A percentile compares a stretch with the other conserved stretches of the same genome.
These are phyloP conservation scores for Aphrocallistes beatrix DNA, from an alignment of 37 sponge, comb jelly and placozoan genomes.

Conservation along the genomic window DNA sequence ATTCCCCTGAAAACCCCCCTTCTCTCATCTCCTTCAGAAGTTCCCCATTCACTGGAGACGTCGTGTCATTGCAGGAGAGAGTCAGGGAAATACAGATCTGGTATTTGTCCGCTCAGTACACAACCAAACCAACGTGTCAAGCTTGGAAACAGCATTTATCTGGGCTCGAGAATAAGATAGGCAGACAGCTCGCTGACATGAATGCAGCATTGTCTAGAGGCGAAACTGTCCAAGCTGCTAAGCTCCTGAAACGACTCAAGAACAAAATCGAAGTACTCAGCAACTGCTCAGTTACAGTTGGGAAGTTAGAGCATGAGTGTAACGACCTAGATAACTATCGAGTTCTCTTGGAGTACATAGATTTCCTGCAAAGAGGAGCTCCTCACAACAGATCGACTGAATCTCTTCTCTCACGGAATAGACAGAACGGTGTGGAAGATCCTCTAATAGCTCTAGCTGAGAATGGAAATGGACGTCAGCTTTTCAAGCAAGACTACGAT, in stretches of 20 bases:
- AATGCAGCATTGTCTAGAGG: background rate
- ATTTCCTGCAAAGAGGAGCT: background rate
- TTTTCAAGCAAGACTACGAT: background rate
- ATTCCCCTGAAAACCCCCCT: background rate
- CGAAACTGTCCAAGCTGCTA: background rate
- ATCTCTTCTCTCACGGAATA: background rate
- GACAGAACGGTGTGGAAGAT: background rate
- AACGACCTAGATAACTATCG: background rate
- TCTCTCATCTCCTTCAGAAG: background rate
- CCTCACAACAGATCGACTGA: background rate
- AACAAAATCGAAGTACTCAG: background rate
- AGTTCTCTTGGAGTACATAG: background rate
- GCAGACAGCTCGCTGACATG: background rate
- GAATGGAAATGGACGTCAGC: background rate
- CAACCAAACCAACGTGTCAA: background rate
- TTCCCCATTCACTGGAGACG: background rate
- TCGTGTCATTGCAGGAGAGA: background rate
- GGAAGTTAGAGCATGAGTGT: background rate
- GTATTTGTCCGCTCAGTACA: background rate
- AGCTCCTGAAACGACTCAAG: background rate
- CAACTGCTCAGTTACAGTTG: background rate
- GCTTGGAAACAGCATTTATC: background rate
- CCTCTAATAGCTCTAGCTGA: background rate
- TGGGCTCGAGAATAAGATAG: background rate
- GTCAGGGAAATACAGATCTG: background rate